Conservation (phyloP, 1,140 invertebrate species). For the Bombus affinis region DNA sequence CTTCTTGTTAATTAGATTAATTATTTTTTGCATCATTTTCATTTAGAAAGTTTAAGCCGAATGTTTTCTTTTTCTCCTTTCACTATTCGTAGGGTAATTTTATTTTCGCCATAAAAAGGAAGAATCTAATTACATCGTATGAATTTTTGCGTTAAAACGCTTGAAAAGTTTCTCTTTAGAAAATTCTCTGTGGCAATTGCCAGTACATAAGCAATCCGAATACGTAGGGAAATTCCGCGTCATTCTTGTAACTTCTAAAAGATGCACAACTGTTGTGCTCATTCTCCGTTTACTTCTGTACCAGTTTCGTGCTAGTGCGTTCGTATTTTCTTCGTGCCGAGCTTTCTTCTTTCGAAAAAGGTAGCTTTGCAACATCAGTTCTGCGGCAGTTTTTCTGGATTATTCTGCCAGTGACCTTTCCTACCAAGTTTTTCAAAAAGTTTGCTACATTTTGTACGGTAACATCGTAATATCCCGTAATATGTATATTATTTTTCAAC, state of each 20-base stretch:
- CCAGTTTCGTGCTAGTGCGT: constrained; percentile 38
- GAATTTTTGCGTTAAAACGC: not conserved
- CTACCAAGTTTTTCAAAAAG: no score
- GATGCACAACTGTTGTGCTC: constrained; percentile 38
- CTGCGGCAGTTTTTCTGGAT: constrained; percentile 3
- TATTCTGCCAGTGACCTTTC: not conserved
- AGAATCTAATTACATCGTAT: no score
- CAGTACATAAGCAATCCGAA: constrained; percentile 17
- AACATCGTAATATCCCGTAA: not conserved
- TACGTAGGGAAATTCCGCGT: constrained; percentile 22
- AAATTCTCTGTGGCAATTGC: not conserved
- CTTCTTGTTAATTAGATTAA: not conserved
- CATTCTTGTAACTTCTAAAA: constrained; percentile 35
- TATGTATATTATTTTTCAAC: no score
- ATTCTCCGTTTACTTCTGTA: constrained; percentile 32
- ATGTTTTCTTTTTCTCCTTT: no score
- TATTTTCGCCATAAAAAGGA: no score
- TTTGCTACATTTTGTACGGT: not conserved
- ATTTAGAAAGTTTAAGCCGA: no score
- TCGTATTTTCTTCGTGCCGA: constrained; percentile 23
- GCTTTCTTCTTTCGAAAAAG: constrained; percentile 20
- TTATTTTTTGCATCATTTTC: no score
- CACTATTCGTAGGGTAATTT: no score
- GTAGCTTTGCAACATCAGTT: constrained; percentile 12
- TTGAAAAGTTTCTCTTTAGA: not conserved